Evolutionary conservation across 2,888 invertebrate genomes (phyloP).

Genomic region (Limenitis arthemis): DNA sequence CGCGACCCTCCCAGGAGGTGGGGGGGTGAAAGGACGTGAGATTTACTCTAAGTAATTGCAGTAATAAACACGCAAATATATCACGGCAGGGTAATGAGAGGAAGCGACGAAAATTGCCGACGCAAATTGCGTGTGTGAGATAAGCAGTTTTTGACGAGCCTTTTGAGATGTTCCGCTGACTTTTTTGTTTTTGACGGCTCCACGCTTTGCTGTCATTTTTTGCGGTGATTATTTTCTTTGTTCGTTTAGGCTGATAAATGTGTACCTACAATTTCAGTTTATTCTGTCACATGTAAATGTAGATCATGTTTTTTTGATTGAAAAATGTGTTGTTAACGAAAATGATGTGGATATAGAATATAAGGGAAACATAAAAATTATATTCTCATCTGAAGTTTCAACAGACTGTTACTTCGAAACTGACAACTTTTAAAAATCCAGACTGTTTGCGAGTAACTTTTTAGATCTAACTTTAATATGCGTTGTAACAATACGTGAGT

Average conservation of each 20-base stretch:
- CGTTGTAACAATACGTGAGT: too few species aligned
- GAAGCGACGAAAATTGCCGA: conserved; percentile 67
- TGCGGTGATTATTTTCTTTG: conserved; percentile 15
- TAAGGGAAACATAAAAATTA: too few species aligned
- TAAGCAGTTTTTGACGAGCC: conserved; percentile 59
- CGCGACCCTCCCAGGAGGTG: conserved; percentile 57
- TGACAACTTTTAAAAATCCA: too few species aligned
- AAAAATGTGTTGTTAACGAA: too few species aligned
- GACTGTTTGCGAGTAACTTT: too few species aligned
- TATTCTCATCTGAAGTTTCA: too few species aligned
- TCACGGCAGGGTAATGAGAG: conserved; percentile 71
- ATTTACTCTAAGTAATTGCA: conserved; percentile 74
- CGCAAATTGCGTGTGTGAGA: conserved; percentile 72
- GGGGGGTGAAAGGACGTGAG: conserved; percentile 70
- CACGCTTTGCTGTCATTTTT: conserved; percentile 12
- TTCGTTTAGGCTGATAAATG: conserved; percentile 13
- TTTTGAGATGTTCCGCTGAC: conserved; percentile 30
- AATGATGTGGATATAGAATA: too few species aligned
- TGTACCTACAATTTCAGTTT: conserved; percentile 3
- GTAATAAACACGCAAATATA: conserved; percentile 74
- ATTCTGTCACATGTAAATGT: background rate
- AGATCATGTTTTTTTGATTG: too few species aligned
- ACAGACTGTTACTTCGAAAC: too few species aligned
- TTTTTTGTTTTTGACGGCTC: conserved; percentile 34
- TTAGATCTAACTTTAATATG: too few species aligned